phyloP scores from a whole-genome alignment of 2,888 invertebrate genomes.

The Schrankia costaestrigalis region DNA sequence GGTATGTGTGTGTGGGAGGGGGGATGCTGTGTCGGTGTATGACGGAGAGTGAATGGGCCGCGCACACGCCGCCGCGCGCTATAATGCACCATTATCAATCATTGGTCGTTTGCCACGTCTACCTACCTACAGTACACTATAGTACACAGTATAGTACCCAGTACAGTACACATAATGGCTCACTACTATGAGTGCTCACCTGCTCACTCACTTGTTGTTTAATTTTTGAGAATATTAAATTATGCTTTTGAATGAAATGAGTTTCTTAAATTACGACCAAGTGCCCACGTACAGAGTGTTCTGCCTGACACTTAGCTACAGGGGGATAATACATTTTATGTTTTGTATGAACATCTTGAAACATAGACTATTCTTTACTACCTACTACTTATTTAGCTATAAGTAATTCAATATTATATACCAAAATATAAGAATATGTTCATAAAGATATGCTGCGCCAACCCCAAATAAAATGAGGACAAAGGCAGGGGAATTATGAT shows the following conservation, averaged over 20 bases:
- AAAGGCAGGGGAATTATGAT: too few relatives aligned
- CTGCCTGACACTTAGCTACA: too few relatives aligned
- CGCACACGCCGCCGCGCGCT: conserved; percentile 35
- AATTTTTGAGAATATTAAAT: conserved; percentile 5
- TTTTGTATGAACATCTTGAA: too few relatives aligned
- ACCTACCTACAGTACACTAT: conserved; percentile 3
- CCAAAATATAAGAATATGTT: too few relatives aligned
- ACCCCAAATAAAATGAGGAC: too few relatives aligned
- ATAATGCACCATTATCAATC: conserved; percentile 54
- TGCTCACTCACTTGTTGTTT: conserved; percentile 6
- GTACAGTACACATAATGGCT: conserved; percentile 4
- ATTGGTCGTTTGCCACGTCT: conserved; percentile 33
- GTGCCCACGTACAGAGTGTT: neutral
- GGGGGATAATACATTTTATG: too few relatives aligned
- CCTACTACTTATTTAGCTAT: too few relatives aligned
- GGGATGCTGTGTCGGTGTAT: conserved; percentile 15
- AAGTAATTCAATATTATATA: too few relatives aligned
- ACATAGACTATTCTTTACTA: too few relatives aligned
- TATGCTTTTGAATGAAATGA: conserved; percentile 6
- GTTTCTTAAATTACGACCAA: conserved; percentile 4
- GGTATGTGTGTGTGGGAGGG: too few relatives aligned
- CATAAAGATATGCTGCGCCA: too few relatives aligned
- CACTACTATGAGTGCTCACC: conserved; percentile 6
- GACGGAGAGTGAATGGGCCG: conserved; percentile 20
- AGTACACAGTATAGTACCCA: conserved; percentile 3